Base-by-base conservation (phyloP, 2,113 vertebrate genomes). In the Plestiodon gilberti region DNA sequence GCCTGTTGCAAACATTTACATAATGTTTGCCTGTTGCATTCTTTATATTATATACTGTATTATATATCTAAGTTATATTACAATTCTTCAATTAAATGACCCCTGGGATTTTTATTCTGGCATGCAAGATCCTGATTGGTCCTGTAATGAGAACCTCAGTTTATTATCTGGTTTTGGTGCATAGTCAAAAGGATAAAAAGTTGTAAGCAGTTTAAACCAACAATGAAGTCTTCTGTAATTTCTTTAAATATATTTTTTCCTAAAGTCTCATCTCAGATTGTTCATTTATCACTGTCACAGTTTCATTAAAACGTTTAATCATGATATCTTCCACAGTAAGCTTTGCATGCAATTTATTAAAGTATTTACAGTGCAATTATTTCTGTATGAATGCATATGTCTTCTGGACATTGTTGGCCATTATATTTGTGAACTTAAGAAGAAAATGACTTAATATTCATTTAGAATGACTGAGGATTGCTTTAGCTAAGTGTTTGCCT, bases 271-370 rank as follows among this genome's bases (percentile, higher is more conserved):
- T 84, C 73, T 77, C 30, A 77, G 25, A 77, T 77, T 33, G 14
- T 6, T 52, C 83, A 77, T 82, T 82, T 48, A 20, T 70, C 64
- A 55, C 6, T 82, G 82, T n/a, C 23, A 20, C 40, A 33, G 22
- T 84, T 84, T 84, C 67, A 52, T 65, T 52, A 84, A 77, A 84
- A 77, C 3, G 4, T 35, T 52, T 55, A 67, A 77, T 65, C 61
- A 77, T 65, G 33, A 10, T 57, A 48, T 64, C 20, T 84, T 33
- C n/a, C 40, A 48, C 15, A 28, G 55, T 76, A 25, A 38, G 14
- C 13, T 52, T 52, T 65, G 20, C 3, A 48, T n/a, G 28, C 17
- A 83, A 20, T 64, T 64, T 62, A 64, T 48, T 62, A 62, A 57
- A 57, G n/a, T 38, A 33, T 38, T 71, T 62, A 43, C 62, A 59